Evolutionary conservation across 2,888 invertebrate genomes (phyloP).

Genomic region (Pyrochroa serraticornis): DNA sequence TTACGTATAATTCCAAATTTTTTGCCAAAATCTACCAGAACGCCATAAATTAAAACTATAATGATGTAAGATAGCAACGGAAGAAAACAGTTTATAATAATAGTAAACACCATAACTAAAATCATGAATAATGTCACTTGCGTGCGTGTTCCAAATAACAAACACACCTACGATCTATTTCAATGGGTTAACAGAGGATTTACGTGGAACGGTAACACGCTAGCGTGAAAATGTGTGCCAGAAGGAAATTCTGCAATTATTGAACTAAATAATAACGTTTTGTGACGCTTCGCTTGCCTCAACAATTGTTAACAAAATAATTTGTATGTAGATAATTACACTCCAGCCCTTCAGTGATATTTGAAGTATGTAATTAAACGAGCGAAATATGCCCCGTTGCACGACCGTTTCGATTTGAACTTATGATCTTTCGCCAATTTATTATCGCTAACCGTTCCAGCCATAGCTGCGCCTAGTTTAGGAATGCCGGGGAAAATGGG

Average conservation of each 20-base stretch:
- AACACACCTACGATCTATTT: too few species aligned
- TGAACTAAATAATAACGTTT: conserved; percentile 32
- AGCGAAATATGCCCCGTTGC: conserved; percentile 25
- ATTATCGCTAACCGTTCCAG: conserved; percentile 39
- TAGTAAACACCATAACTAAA: too few species aligned
- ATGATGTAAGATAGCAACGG: too few species aligned
- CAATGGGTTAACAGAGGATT: too few species aligned
- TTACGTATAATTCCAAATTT: too few species aligned
- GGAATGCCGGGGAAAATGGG: conserved; percentile 39
- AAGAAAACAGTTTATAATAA: too few species aligned
- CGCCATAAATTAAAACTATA: too few species aligned
- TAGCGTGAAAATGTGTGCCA: too few species aligned
- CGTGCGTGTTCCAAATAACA: too few species aligned
- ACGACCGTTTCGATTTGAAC: conserved; percentile 35
- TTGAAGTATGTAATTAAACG: conserved; percentile 32
- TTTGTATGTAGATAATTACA: conserved; percentile 20
- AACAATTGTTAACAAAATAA: conserved; percentile 8
- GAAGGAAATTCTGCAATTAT: conserved; percentile 19
- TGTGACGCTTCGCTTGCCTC: conserved; percentile 9
- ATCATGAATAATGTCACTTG: too few species aligned
- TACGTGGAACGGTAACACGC: too few species aligned
- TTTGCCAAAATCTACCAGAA: too few species aligned
- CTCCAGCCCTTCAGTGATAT: conserved; percentile 28
- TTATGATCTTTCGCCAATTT: conserved; percentile 40
- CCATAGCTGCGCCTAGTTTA: conserved; percentile 37